These are phyloP conservation scores for Danio albolineatus DNA, from an alignment of 2,797 vertebrate species.

Conservation along the genomic window DNA sequence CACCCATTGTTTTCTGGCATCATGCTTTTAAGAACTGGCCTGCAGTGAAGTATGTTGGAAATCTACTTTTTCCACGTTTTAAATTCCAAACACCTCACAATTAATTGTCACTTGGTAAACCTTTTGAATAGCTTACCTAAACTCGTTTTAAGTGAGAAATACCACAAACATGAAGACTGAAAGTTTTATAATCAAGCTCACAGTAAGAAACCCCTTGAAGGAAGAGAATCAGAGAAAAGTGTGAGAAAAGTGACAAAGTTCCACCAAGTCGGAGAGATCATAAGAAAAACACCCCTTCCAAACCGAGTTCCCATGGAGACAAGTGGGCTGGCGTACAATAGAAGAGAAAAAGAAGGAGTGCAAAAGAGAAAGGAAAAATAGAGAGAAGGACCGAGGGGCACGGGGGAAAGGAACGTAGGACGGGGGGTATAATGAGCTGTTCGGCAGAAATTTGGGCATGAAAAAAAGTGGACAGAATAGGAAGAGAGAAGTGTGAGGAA, in stretches of 20 bases:
- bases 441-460: conserved; percentile 59
- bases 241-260: conserved; percentile 68
- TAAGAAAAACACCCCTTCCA: conserved; percentile 81
- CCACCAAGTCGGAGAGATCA: conserved; percentile 79
- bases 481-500: conserved; percentile 60
- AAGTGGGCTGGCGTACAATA: conserved; percentile 81
- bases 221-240: conserved; percentile 35
- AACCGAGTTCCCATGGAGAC: conserved; percentile 84
- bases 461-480: conserved; percentile 32
- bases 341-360: conserved; percentile 75
- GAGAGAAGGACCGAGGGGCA: conserved; percentile 61
- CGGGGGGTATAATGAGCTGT: conserved; percentile 48
- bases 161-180: conserved; percentile 30
- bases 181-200: conserved; percentile 30
- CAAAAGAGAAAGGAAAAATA: conserved; percentile 71
- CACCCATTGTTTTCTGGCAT: conserved; percentile 13
- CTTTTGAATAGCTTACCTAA: neutral
- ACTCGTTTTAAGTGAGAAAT: neutral
- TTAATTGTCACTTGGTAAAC: neutral
- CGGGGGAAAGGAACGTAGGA: conserved; percentile 63
- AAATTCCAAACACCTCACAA: neutral
- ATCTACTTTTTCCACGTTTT: conserved; percentile 10
- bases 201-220: conserved; percentile 17
- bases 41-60: neutral
- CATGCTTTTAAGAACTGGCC: neutral